Percentiles rank a stretch among this genome's conserved stretches.
phyloP scores from a whole-genome alignment of 2,113 vertebrate genomes.

The Leptosomus discolor region DNA sequence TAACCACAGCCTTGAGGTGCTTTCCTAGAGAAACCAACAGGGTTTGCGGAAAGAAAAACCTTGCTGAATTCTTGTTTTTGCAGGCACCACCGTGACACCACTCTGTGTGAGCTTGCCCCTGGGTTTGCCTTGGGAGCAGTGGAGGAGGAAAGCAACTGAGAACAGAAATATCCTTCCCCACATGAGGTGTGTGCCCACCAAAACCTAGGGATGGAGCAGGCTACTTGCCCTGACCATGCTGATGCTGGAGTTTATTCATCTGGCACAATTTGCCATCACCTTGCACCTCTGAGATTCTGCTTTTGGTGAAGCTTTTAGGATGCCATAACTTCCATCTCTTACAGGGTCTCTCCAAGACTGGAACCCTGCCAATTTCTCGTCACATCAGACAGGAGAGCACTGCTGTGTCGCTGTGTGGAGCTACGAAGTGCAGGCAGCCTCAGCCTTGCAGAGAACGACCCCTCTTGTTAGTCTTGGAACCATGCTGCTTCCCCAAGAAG shows the following conservation, averaged over 20 bases:
- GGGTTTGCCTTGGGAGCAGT: neutral
- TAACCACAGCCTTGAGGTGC: neutral
- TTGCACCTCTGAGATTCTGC: neutral
- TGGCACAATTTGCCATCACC: neutral
- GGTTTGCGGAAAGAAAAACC: neutral
- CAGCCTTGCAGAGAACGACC: neutral
- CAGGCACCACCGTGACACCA: neutral
- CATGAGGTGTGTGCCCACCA: accelerated
- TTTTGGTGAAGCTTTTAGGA: neutral
- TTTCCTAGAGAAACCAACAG: neutral
- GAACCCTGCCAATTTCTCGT: neutral
- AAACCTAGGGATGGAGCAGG: neutral
- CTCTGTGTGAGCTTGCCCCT: neutral
- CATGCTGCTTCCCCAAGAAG: neutral
- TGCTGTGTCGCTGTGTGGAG: neutral
- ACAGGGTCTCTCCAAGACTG: neutral
- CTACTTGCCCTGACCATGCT: neutral
- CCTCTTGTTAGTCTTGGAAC: neutral
- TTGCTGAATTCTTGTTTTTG: neutral
- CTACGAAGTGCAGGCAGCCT: neutral
- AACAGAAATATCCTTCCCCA: neutral
- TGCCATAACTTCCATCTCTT: neutral
- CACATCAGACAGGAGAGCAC: neutral
- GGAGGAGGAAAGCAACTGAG: neutral
- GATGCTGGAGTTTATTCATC: neutral